phyloP scores from a whole-genome alignment of 30 jellyfish, hydroid and myxozoan genomes.

The Catostylus mosaicus region DNA sequence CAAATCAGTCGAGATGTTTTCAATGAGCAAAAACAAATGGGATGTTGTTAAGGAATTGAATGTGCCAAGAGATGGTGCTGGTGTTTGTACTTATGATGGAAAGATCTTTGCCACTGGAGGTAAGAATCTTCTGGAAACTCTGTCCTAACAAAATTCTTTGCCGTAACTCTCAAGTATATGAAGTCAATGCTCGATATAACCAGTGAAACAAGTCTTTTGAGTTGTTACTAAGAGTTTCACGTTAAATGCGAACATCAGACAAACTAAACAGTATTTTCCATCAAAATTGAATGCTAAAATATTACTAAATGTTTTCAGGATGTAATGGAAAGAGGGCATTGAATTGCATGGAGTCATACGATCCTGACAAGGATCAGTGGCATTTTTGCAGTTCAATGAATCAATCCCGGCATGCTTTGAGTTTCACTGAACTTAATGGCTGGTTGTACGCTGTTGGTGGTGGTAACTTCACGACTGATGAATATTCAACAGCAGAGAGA shows the following conservation, averaged over 20 bases:
- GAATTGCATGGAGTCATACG: slow-evolving; percentile 57
- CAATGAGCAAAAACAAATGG: slow-evolving; percentile 57
- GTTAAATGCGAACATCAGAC: too few relatives aligned
- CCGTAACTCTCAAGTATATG: too few relatives aligned
- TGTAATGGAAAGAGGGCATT: slow-evolving; percentile 71
- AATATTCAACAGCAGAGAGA: slow-evolving; percentile 66
- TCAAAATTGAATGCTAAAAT: background rate
- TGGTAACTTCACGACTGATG: slow-evolving; percentile 56
- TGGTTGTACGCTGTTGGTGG: slow-evolving; percentile 90
- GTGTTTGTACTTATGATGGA: slow-evolving; percentile 71
- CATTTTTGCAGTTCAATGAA: slow-evolving; percentile 61
- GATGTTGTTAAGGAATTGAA: slow-evolving; percentile 22
- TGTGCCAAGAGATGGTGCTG: slow-evolving; percentile 76
- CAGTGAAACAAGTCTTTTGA: too few relatives aligned
- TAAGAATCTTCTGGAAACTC: slow-evolving; percentile 17
- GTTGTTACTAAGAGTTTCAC: too few relatives aligned
- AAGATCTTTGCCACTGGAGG: slow-evolving; percentile 87
- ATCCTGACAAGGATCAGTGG: slow-evolving; percentile 69
- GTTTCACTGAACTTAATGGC: slow-evolving; percentile 70
- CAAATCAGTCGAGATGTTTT: slow-evolving; percentile 65
- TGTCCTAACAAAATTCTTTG: too few relatives aligned
- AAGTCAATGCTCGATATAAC: too few relatives aligned
- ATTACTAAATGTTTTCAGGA: slow-evolving; percentile 24
- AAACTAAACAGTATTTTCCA: background rate
- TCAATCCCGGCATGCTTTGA: slow-evolving; percentile 71